These are phyloP conservation scores for Parauchenoglanis ngamensis DNA, from an alignment of 2,797 vertebrate species.

Conservation along the genomic window DNA sequence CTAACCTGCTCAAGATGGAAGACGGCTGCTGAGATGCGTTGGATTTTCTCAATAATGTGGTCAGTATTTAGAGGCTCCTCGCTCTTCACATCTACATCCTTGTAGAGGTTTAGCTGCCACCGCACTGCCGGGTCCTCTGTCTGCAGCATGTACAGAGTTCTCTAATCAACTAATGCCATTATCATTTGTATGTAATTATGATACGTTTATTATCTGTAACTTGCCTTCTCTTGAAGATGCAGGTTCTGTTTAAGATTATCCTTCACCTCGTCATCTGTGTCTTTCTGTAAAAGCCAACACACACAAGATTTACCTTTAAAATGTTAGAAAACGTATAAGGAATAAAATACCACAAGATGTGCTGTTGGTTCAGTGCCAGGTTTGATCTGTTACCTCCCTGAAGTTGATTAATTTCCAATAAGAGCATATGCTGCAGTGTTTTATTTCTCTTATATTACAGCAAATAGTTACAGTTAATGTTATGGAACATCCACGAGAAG, in stretches of 20 bases:
- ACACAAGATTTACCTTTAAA: not conserved
- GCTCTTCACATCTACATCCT: conserved; percentile 83
- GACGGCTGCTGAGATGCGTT: conserved; percentile 93
- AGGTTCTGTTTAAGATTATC: conserved; percentile 90
- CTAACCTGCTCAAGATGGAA: conserved; percentile 93
- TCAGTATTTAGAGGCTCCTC: conserved; percentile 84
- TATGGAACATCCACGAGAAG: not conserved
- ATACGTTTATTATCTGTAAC: not conserved
- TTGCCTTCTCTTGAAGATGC: conserved; percentile 94
- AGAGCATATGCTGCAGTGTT: not conserved
- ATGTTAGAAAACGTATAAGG: not conserved
- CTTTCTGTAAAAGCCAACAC: conserved; percentile 78
- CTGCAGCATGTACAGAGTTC: conserved; percentile 63
- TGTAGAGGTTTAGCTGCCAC: conserved; percentile 98
- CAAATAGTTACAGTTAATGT: not conserved
- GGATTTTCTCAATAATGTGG: conserved; percentile 85
- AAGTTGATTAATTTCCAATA: not conserved
- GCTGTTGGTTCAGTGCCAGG: not conserved
- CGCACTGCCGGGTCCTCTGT: conserved; percentile 94
- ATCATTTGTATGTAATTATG: conserved; percentile 20
- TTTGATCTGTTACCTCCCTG: not conserved
- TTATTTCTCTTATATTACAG: not conserved
- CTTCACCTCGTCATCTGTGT: conserved; percentile 97
- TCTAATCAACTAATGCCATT: conserved; percentile 9
- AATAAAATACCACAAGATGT: not conserved